These are phyloP conservation scores for Lepus europaeus DNA, from an alignment of 2,113 vertebrate species.

Conservation along the genomic window DNA sequence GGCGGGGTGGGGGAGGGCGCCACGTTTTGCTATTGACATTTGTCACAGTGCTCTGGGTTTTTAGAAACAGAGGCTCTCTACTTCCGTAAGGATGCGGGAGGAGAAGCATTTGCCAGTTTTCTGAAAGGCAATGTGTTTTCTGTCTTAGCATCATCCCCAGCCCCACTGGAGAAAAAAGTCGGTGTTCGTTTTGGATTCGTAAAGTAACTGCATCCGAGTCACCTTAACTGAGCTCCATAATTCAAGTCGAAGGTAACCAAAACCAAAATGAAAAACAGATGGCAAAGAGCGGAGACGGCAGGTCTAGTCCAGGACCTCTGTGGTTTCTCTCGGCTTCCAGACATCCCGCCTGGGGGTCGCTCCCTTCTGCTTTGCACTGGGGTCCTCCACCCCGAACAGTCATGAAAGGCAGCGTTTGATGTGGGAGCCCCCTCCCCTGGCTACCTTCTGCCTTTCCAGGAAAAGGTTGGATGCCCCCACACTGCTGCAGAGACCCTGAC, in stretches of 20 bases:
- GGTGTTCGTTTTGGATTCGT: not conserved
- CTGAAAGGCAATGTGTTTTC: not conserved
- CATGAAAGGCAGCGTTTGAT: not conserved
- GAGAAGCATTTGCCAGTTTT: not conserved
- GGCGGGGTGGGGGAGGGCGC: not conserved
- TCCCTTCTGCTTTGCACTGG: not conserved
- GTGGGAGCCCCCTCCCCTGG: not conserved
- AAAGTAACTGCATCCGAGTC: constrained; percentile 17
- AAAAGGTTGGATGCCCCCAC: not conserved
- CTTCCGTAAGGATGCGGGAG: not conserved
- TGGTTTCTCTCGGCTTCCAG: constrained; percentile 15
- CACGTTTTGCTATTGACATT: not conserved
- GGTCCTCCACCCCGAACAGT: not conserved
- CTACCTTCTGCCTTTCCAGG: constrained; percentile 3
- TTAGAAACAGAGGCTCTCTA: constrained; percentile 5
- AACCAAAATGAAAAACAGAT: constrained; percentile 46
- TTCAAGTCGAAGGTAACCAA: constrained; percentile 39
- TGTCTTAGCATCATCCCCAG: not conserved
- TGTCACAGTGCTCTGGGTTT: not conserved
- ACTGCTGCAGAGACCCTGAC: not conserved
- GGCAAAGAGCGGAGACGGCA: not conserved
- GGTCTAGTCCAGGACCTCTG: constrained; percentile 36
- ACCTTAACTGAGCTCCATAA: constrained; percentile 26
- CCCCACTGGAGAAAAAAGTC: not conserved
- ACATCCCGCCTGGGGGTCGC: not conserved